A percentile compares a stretch with the other conserved stretches of the same genome.
phyloP scores from a whole-genome alignment of 2,113 vertebrate genomes.

The Leptobrachium ailaonicum region DNA sequence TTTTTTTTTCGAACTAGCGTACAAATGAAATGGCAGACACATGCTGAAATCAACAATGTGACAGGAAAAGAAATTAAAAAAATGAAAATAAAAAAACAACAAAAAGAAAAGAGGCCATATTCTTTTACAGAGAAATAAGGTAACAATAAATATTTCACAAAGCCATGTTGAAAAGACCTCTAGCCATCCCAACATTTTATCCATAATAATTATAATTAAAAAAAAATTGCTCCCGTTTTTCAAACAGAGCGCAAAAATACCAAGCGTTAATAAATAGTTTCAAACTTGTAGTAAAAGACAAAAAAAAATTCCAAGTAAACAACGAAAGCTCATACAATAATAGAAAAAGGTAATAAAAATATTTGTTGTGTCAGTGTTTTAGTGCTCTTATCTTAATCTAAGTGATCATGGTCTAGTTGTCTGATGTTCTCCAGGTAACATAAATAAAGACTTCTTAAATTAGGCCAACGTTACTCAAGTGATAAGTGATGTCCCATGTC shows the following conservation, averaged over 20 bases:
- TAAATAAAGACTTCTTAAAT: too few species aligned
- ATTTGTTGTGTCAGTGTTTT: slow-evolving; percentile 50
- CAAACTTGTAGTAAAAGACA: slow-evolving; percentile 85
- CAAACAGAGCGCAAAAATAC: slow-evolving; percentile 79
- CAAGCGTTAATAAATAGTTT: slow-evolving; percentile 88
- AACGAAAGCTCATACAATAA: slow-evolving; percentile 84
- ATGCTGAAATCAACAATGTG: slow-evolving; percentile 82
- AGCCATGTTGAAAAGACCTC: slow-evolving; percentile 80
- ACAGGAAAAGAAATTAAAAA: slow-evolving; percentile 63
- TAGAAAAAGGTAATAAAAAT: slow-evolving; percentile 88
- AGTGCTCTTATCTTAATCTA: too few species aligned
- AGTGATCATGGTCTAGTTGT: too few species aligned
- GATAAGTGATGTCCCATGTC: too few species aligned
- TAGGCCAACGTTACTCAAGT: too few species aligned
- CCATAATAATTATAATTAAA: slow-evolving; percentile 70
- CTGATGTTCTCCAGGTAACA: too few species aligned
- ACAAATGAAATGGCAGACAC: slow-evolving; percentile 86
- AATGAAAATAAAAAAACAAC: background rate
- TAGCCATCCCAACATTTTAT: slow-evolving; percentile 81
- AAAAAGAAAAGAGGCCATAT: slow-evolving; percentile 71
- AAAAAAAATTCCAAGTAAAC: slow-evolving; percentile 78
- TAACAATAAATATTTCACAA: slow-evolving; percentile 87
- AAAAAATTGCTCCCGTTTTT: slow-evolving; percentile 73
- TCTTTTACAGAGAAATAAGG: slow-evolving; percentile 82
- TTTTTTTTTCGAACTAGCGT: slow-evolving; percentile 69